Evolutionary conservation across 2,113 vertebrate genomes (phyloP).

Genomic region (Mugil cephalus): DNA sequence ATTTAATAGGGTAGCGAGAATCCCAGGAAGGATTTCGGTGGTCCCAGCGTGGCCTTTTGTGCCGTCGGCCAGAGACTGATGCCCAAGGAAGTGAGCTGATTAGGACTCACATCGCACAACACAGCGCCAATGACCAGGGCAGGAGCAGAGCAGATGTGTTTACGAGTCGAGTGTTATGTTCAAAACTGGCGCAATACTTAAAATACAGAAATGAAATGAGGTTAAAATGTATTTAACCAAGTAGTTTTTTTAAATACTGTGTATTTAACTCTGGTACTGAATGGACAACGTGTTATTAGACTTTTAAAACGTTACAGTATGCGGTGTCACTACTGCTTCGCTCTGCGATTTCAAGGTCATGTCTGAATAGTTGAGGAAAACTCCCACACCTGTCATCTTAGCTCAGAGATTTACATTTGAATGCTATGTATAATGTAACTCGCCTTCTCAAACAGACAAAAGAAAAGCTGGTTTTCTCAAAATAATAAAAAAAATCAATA

Average conservation of each 20-base stretch:
- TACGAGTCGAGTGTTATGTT: background rate
- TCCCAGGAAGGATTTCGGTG: constrained; percentile 65
- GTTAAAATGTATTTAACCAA: background rate
- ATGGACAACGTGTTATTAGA: background rate
- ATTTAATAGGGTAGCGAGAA: constrained; percentile 65
- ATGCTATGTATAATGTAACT: too few relatives aligned
- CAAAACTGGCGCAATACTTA: background rate
- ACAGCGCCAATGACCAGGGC: constrained; percentile 42
- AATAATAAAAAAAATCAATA: too few relatives aligned
- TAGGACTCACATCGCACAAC: constrained; percentile 60
- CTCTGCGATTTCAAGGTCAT: constrained; percentile 19
- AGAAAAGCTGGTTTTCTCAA: too few relatives aligned
- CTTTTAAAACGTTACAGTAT: background rate
- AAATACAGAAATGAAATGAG: background rate
- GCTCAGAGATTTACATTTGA: too few relatives aligned
- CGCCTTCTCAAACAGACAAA: too few relatives aligned
- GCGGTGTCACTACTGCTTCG: background rate
- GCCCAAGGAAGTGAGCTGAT: constrained; percentile 83
- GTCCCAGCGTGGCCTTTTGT: constrained; percentile 76
- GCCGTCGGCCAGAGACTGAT: constrained; percentile 77
- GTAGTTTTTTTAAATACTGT: constrained; percentile 2
- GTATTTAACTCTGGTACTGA: background rate
- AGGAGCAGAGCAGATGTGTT: constrained; percentile 17
- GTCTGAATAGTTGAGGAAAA: constrained; percentile 11
- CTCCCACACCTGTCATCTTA: background rate